These are phyloP conservation scores for Diachasma alloeum DNA, from an alignment of 1,140 invertebrate species.

Conservation along the genomic window DNA sequence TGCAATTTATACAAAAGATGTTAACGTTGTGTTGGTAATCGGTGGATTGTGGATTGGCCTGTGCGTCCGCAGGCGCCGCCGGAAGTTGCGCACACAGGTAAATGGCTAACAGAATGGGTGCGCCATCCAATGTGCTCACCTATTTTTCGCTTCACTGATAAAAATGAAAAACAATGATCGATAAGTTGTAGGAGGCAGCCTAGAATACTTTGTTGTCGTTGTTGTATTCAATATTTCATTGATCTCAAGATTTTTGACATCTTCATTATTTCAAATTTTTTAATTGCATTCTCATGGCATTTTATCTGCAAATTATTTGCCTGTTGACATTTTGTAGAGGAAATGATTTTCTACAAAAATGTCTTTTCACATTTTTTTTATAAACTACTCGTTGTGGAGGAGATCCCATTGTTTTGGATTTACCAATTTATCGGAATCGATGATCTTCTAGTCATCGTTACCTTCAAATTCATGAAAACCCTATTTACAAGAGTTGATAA, in stretches of 20 bases:
- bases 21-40: background rate
- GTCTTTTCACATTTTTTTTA: too few species aligned
- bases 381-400: too few species aligned
- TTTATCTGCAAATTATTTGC: too few species aligned
- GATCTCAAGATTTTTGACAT: background rate
- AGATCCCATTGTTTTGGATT: too few species aligned
- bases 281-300: background rate
- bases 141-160: conserved; percentile 63
- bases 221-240: background rate
- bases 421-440: too few species aligned
- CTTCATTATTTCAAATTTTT: background rate
- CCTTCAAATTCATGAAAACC: too few species aligned
- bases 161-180: conserved; percentile 54
- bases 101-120: conserved; percentile 45
- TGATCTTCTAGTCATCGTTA: too few species aligned
- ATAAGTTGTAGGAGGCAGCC: background rate
- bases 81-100: conserved; percentile 59
- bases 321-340: too few species aligned
- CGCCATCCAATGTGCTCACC: conserved; percentile 41
- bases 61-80: conserved; percentile 40
- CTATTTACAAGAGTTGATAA: too few species aligned
- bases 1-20: background rate
- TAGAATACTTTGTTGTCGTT: background rate
- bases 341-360: too few species aligned
- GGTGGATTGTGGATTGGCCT: conserved; percentile 8